Evolutionary conservation across 2,888 invertebrate genomes (phyloP).

Genomic region (Xestobium rufovillosum): DNA sequence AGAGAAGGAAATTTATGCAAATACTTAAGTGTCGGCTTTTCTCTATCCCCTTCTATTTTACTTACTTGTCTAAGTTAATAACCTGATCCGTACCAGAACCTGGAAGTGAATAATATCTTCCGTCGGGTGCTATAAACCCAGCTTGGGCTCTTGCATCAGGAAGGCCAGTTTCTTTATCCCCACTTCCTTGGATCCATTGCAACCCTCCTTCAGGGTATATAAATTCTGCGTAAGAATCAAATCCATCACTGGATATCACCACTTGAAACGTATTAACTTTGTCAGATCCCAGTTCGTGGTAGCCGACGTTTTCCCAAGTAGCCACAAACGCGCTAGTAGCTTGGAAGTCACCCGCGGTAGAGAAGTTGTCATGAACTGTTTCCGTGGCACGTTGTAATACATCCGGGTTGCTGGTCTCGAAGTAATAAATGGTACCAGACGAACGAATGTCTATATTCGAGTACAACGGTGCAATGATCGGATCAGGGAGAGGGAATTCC

Average conservation of each 20-base stretch:
- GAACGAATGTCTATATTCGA: slow-evolving; percentile 79
- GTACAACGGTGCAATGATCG: slow-evolving; percentile 85
- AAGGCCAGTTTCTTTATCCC: slow-evolving; percentile 60
- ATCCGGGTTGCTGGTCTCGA: slow-evolving; percentile 55
- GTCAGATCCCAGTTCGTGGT: slow-evolving; percentile 57
- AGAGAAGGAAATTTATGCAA: slow-evolving; percentile 8
- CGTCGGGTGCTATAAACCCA: slow-evolving; percentile 82
- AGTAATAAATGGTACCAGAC: slow-evolving; percentile 66
- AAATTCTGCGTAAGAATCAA: slow-evolving; percentile 76
- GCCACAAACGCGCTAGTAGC: slow-evolving; percentile 75
- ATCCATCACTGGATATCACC: slow-evolving; percentile 64
- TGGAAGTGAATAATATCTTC: slow-evolving; percentile 63
- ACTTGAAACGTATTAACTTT: slow-evolving; percentile 86
- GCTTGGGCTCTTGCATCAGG: slow-evolving; percentile 91
- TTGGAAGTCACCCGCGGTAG: slow-evolving; percentile 61
- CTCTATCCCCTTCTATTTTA: slow-evolving; percentile 3
- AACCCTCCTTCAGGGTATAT: slow-evolving; percentile 83
- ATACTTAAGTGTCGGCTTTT: neutral
- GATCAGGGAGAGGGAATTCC: slow-evolving; percentile 82
- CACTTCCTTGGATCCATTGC: slow-evolving; percentile 84
- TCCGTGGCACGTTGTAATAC: slow-evolving; percentile 60
- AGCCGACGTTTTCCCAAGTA: slow-evolving; percentile 87
- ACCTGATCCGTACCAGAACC: slow-evolving; percentile 91
- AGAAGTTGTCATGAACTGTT: slow-evolving; percentile 66
- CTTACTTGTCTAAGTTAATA: slow-evolving; percentile 68